phyloP scores from a whole-genome alignment of 2,113 vertebrate species.

The Calypte anna region DNA sequence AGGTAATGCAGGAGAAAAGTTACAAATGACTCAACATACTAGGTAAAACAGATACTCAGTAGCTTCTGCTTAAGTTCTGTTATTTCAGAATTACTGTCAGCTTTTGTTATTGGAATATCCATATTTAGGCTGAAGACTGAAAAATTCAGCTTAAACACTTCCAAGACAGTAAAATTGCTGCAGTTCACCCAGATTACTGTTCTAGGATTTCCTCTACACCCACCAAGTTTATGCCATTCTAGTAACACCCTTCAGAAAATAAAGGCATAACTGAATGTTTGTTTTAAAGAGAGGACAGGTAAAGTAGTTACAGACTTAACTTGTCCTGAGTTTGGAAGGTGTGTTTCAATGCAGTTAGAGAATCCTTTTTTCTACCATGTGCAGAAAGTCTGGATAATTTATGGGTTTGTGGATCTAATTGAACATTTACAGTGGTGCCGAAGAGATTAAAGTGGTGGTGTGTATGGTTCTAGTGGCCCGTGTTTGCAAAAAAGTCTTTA shows the following conservation, averaged over 20 bases:
- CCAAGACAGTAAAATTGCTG: not conserved
- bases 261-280: not conserved
- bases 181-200: not conserved
- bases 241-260: not conserved
- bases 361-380: not conserved
- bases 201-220: not conserved
- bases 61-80: not conserved
- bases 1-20: not conserved
- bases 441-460: not conserved
- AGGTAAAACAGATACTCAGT: not conserved
- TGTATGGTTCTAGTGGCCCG: not conserved
- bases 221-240: not conserved
- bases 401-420: not conserved
- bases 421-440: not conserved
- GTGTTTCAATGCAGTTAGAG: not conserved
- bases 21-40: not conserved
- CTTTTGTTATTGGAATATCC: not conserved
- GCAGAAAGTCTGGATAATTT: not conserved
- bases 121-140: not conserved
- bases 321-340: not conserved
- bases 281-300: not conserved
- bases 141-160: not conserved
- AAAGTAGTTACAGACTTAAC: not conserved
- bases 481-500: not conserved
- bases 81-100: not conserved